Evolutionary conservation across 2,797 vertebrate species (phyloP).

Genomic region (Poecilia picta): DNA sequence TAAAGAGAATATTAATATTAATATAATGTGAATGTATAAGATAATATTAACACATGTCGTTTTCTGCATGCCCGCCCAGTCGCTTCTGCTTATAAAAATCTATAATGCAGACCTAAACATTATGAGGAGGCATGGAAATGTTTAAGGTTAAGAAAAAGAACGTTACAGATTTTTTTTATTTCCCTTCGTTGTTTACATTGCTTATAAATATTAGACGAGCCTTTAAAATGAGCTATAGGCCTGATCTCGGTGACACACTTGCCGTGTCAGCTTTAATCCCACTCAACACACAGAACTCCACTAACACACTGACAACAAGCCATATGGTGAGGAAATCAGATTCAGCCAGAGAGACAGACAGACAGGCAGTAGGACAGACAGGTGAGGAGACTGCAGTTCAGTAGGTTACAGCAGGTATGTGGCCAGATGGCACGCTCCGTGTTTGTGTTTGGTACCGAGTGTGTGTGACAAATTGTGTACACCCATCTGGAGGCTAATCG

Average conservation of each 20-base stretch:
- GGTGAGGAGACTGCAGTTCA: slow-evolving; percentile 56
- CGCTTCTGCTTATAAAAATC: background rate
- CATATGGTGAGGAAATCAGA: slow-evolving; percentile 76
- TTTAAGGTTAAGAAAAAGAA: background rate
- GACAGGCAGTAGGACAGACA: slow-evolving; percentile 53
- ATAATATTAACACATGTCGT: background rate
- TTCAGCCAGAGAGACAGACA: slow-evolving; percentile 64
- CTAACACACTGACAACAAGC: slow-evolving; percentile 40
- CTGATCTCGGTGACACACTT: slow-evolving; percentile 50
- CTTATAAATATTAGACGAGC: slow-evolving; percentile 8
- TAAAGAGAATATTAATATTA: background rate
- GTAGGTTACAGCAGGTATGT: slow-evolving; percentile 70
- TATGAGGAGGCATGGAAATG: background rate
- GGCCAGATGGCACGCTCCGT: slow-evolving; percentile 51
- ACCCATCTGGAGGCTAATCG: slow-evolving; percentile 18
- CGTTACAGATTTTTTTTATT: background rate
- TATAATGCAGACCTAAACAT: background rate
- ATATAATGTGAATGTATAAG: background rate
- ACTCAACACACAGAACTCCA: slow-evolving; percentile 34
- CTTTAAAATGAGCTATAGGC: slow-evolving; percentile 33
- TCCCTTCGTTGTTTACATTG: background rate
- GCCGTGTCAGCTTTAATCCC: slow-evolving; percentile 44
- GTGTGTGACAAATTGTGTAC: slow-evolving; percentile 14
- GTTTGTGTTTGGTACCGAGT: slow-evolving; percentile 26
- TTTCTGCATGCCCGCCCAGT: background rate